phyloP scores from a whole-genome alignment of 2,797 vertebrate genomes.

The Hybognathus amarus region DNA sequence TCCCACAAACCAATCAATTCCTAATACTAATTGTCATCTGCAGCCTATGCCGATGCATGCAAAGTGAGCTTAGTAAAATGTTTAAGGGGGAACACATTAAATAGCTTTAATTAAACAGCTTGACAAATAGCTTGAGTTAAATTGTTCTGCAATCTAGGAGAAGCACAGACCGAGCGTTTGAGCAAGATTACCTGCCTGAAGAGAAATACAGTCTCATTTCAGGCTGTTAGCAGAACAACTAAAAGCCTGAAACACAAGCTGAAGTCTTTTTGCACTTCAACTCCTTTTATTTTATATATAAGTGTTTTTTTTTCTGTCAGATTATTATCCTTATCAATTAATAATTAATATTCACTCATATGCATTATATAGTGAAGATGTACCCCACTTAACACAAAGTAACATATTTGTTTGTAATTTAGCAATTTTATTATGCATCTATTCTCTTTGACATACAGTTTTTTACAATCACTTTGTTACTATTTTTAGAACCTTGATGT shows the following conservation, averaged over 20 bases:
- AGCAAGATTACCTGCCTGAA: background rate
- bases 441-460: background rate
- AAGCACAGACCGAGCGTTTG: background rate
- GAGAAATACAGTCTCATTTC: constrained; percentile 10
- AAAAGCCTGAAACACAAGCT: background rate
- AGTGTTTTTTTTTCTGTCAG: background rate
- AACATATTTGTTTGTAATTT: background rate
- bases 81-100: background rate
- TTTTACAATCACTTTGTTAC: too few relatives aligned
- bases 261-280: background rate
- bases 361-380: background rate
- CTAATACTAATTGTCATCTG: background rate
- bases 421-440: background rate
- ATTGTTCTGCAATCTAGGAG: background rate
- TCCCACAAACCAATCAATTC: background rate
- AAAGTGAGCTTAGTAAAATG: background rate
- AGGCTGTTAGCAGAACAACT: background rate
- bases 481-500: too few relatives aligned
- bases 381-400: too few relatives aligned
- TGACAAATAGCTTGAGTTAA: background rate
- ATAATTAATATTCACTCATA: background rate
- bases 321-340: background rate
- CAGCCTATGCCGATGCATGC: background rate
- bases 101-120: background rate
- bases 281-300: background rate